Conservation (phyloP, 2,888 invertebrate genomes). For the Oxytorus armatus region DNA sequence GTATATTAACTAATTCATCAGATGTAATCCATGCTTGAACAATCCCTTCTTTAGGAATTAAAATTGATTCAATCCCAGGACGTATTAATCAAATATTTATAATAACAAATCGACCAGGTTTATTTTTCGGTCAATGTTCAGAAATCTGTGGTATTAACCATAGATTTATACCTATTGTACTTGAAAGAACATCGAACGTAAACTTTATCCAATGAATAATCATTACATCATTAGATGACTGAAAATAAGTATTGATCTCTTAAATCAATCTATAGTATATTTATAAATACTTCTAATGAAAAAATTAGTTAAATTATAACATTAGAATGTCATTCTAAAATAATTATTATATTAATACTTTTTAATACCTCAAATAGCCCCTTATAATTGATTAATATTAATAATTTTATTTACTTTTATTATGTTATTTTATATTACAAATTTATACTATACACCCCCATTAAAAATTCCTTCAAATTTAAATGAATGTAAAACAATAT, state of each 20-base stretch:
- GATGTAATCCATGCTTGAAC: conserved; percentile 90
- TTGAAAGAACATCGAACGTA: conserved; percentile 87
- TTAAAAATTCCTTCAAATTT: conserved; percentile 74
- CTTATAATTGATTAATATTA: conserved; percentile 86
- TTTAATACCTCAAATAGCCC: conserved; percentile 90
- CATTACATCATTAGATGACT: conserved; percentile 87
- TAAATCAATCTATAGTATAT: conserved; percentile 87
- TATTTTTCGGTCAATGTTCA: conserved; percentile 91
- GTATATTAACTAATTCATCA: conserved; percentile 87
- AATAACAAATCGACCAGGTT: conserved; percentile 87
- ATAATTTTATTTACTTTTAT: conserved; percentile 82
- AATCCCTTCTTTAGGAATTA: conserved; percentile 87
- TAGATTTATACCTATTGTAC: conserved; percentile 91
- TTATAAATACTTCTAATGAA: conserved; percentile 87
- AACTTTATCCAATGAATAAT: conserved; percentile 70
- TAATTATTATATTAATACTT: conserved; percentile 85
- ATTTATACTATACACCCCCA: conserved; percentile 78
- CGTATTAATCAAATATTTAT: conserved; percentile 88
- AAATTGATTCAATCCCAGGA: conserved; percentile 88
- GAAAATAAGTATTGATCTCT: conserved; percentile 89
- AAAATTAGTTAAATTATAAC: conserved; percentile 85
- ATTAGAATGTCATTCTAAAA: conserved; percentile 74
- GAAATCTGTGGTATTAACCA: conserved; percentile 93
- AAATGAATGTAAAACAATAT: conserved; percentile 71
- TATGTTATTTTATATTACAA: conserved; percentile 84